A percentile compares a stretch with the other conserved stretches of the same genome.
These are phyloP conservation scores for Mus caroli DNA, from an alignment of 2,797 vertebrate genomes.

Conservation along the genomic window DNA sequence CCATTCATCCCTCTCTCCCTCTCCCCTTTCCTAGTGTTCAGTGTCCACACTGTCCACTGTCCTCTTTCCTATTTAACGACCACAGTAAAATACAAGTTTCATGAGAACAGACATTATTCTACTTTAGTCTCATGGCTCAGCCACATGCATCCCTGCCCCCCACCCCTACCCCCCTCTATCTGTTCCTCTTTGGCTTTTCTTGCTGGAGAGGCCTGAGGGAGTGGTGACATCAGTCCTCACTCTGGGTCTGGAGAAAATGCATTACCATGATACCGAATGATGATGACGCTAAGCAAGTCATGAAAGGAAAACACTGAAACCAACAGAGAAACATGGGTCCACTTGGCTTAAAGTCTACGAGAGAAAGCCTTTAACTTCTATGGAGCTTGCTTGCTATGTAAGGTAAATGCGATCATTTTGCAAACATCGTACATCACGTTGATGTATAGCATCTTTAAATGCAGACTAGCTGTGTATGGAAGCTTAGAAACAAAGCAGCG, in stretches of 20 bases:
- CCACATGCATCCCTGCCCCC: no score
- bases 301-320: not conserved
- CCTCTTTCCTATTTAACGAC: not conserved
- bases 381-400: not conserved
- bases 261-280: fast-evolving
- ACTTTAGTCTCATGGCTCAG: not conserved
- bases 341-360: not conserved
- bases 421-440: not conserved
- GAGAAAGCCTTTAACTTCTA: not conserved
- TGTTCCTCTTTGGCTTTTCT: not conserved
- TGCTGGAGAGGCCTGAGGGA: no score
- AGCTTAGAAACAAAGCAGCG: not conserved
- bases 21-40: not conserved
- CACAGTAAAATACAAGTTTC: not conserved
- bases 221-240: not conserved
- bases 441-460: not conserved
- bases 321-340: not conserved
- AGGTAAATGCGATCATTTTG: not conserved
- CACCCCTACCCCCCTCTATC: no score
- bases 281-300: not conserved
- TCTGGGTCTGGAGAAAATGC: not conserved
- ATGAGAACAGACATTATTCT: not conserved
- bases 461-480: not conserved
- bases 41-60: not conserved
- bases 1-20: fast-evolving